These are phyloP conservation scores for Motacilla alba DNA, from an alignment of 2,113 vertebrate species.

Conservation along the genomic window DNA sequence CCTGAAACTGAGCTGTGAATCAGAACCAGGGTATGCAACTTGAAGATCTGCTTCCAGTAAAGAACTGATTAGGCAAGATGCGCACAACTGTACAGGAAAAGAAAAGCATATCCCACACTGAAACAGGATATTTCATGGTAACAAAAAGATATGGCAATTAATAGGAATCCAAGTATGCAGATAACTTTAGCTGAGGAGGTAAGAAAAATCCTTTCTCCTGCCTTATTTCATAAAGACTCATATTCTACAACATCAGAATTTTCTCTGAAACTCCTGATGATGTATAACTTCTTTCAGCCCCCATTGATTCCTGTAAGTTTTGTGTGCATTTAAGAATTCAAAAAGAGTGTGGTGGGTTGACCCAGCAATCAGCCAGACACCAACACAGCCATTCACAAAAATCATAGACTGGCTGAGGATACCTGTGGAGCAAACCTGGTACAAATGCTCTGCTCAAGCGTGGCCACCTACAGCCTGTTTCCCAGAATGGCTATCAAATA, in stretches of 20 bases:
- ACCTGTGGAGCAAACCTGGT: not conserved
- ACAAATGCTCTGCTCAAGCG: not conserved
- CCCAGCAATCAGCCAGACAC: not conserved
- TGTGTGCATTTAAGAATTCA: not conserved
- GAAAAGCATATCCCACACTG: not conserved
- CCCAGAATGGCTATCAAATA: not conserved
- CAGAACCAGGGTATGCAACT: not conserved
- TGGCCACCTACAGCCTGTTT: not conserved
- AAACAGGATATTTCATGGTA: not conserved
- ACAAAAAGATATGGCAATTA: not conserved
- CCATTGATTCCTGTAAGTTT: not conserved
- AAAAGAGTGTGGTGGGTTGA: not conserved
- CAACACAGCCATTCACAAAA: not conserved
- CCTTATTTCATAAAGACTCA: not conserved
- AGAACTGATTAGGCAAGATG: not conserved
- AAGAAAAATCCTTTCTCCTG: not conserved
- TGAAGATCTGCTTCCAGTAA: not conserved
- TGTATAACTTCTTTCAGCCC: not conserved
- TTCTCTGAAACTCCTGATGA: not conserved
- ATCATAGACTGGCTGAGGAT: not conserved
- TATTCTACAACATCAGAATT: not conserved
- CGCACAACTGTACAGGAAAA: not conserved
- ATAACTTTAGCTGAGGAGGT: not conserved
- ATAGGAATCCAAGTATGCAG: not conserved
- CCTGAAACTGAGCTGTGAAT: not conserved